Base-by-base conservation (phyloP, 2,113 vertebrate species). In the Laticauda laticaudata region DNA sequence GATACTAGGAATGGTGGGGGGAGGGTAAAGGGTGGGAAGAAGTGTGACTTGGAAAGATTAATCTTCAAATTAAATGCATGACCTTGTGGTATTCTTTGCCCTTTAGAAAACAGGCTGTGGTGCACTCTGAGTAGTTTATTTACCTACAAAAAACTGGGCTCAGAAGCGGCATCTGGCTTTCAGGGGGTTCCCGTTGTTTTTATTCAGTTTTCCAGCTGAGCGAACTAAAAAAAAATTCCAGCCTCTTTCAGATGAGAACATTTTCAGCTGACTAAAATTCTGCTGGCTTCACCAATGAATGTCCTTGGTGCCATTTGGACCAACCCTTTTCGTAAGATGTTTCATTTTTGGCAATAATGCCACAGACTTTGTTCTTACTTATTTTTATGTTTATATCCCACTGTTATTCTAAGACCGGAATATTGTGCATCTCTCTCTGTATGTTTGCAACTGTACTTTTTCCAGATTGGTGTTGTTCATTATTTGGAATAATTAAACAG, bases 231-330 rank as follows among this genome's bases (percentile, higher is more conserved):
- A 39, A 93, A 4, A 48, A 1, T 26, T 87, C 57, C 75, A 81
- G 91, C 90, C 94, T 93, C 93, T 96, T 95, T 94, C 93, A 95
- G 94, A 92, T 94, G 92, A 87, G 18, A 94, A 96, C 96, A 89
- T 90, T 97, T 94, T 90, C 96, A 94, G 91, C 54, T 96, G 94
- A 94, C 95, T 94, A 95, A 96, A 95, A 90, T 94, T 96, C 95
- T 96, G 96, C 69, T 90, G 93, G 94, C 15, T 88, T 55, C 90
- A 95, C 23, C 92, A 97, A 94, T 94, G 94, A 93, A 94, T 51
- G 0, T 23, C 24, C 94, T 96, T 95, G 89, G 94, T 94, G 85
- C 48, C 12, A 48, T 92, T 51, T 91, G 95, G 88, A 95, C 92
- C 92, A 95, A 93, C 85, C 94, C 4, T 2, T 34, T 24, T 96